phyloP scores from a whole-genome alignment of 2,113 vertebrate species.

The Ifrita kowaldi region DNA sequence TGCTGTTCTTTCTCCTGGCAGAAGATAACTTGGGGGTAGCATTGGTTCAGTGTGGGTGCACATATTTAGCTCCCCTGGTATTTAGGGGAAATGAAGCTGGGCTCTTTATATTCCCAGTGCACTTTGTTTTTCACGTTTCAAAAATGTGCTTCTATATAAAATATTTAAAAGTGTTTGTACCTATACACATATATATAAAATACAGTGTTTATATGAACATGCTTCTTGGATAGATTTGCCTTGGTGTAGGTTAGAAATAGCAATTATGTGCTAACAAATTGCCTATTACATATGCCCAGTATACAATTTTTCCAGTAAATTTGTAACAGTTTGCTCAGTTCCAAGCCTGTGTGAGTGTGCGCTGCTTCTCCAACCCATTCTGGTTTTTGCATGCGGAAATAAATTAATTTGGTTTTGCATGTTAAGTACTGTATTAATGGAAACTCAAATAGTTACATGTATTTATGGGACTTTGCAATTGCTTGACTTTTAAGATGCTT shows the following conservation, averaged over 20 bases:
- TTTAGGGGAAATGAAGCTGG: neutral
- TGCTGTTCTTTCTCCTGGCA: neutral
- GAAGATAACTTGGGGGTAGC: neutral
- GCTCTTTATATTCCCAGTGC: neutral
- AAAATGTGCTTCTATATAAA: neutral
- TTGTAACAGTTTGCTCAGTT: slow-evolving; percentile 12
- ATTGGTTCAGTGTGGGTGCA: neutral
- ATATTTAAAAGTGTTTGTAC: neutral
- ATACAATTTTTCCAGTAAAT: neutral
- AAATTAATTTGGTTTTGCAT: neutral
- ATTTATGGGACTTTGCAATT: neutral
- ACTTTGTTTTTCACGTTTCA: neutral
- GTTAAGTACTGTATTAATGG: neutral
- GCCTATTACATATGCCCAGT: slow-evolving; percentile 12
- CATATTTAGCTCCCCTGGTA: fast-evolving
- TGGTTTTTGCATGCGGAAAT: neutral
- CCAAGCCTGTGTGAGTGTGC: neutral
- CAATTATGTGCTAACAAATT: slow-evolving; percentile 30
- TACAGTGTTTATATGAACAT: neutral
- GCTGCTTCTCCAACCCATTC: neutral
- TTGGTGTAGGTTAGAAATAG: slow-evolving; percentile 23
- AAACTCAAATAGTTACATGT: neutral
- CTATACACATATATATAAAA: neutral
- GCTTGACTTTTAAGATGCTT: neutral
- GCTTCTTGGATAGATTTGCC: slow-evolving; percentile 5